These are phyloP conservation scores for Acleris literana DNA, from an alignment of 2,888 invertebrate species.

Conservation along the genomic window DNA sequence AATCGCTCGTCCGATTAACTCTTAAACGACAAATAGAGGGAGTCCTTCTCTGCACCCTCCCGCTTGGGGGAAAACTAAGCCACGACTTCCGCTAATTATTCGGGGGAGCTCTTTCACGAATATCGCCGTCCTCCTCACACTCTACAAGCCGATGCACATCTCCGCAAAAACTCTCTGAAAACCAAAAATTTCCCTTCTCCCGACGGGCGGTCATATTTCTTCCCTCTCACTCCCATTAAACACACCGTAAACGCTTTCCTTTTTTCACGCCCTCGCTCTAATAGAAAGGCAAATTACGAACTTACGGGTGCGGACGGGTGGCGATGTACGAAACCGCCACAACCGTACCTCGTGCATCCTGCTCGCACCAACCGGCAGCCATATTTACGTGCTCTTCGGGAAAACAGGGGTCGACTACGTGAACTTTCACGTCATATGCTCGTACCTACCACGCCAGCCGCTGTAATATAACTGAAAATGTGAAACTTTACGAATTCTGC, in stretches of 20 bases:
- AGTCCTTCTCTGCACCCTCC: conserved; percentile 76
- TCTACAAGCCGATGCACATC: conserved; percentile 77
- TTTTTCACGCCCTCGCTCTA: conserved; percentile 84
- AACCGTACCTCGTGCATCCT: conserved; percentile 66
- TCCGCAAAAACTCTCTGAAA: conserved; percentile 82
- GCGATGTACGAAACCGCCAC: conserved; percentile 81
- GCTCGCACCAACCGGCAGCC: conserved; percentile 61
- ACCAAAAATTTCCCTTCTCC: conserved; percentile 82
- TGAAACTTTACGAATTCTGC: conserved; percentile 18
- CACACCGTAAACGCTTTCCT: conserved; percentile 84
- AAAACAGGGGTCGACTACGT: conserved; percentile 75
- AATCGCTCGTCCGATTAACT: conserved; percentile 83
- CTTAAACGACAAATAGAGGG: conserved; percentile 83
- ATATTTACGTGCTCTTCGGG: conserved; percentile 66
- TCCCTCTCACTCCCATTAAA: conserved; percentile 83
- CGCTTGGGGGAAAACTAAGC: conserved; percentile 77
- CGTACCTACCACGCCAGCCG: conserved; percentile 53
- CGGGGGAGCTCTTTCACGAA: conserved; percentile 71
- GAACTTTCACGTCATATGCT: conserved; percentile 78
- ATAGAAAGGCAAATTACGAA: conserved; percentile 84
- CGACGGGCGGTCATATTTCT: conserved; percentile 81
- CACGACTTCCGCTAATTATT: conserved; percentile 83
- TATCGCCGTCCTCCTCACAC: conserved; percentile 73
- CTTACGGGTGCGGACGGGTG: conserved; percentile 84
- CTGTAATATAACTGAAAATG: conserved; percentile 27